Base-by-base conservation (phyloP, 92 coral and sea anemone species). In the Micromussa lordhowensis region DNA sequence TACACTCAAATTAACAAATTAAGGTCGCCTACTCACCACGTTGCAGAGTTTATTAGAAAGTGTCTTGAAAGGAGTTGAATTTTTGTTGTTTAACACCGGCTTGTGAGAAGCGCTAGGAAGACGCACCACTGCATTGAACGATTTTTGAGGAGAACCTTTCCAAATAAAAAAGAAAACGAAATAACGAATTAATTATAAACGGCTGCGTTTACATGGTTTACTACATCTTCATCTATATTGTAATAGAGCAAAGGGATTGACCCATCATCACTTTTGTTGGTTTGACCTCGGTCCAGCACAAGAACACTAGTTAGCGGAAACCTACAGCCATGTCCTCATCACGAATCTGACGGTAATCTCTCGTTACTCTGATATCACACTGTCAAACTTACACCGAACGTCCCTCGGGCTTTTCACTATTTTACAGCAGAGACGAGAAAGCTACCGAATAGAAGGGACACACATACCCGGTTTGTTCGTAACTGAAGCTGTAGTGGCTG, bases 101-200 rank as follows among this genome's bases (percentile, higher is more conserved):
- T 87, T 80, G 72, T 75, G 51, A 2, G 57, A 29, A 26, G 71
- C 90, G 51, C 85, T 87, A 9, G 85, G 85, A 18, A 87, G 11
- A 9, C 90, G 44, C 40, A 80, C 74, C 7, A 87, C 86, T 32
- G 61, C 90, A 70, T 87, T 80, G 59, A 87, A 87, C 30, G 85
- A 79, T 35, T 80, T 87, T 22, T 31, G 71, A 68, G 79, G 85
- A 70, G 85, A 71, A 80, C 85, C 90, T 87, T 35, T 29, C 11
- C 71, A 48, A 30, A 12, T 32, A 31, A 26, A 66, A 28, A 28
- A 66, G 14, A 66, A 28, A 61, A 22, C 6, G 10, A 18, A 66
- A 28, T 10, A 34, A 30, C 7, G 26, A 15, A 32, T 34, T n/a
- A n/a, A n/a, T n/a, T n/a, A n/a, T n/a, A 21, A 49, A 51, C 38